Conservation (phyloP, 2,888 invertebrate species). For the Lithophane leautieri region DNA sequence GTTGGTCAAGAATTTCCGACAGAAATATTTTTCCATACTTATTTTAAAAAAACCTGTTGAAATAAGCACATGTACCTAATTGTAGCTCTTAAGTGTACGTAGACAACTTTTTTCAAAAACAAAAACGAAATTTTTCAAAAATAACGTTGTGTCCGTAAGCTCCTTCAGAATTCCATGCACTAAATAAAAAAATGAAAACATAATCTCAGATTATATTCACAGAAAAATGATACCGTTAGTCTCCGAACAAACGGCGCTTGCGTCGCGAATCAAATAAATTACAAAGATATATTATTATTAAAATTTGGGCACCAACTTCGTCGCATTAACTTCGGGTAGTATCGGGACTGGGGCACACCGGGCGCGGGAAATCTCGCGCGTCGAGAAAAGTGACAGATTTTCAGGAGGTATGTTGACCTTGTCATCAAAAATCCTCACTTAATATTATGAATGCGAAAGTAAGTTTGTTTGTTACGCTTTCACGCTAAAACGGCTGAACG, state of each 20-base stretch:
- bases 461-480: too few species aligned
- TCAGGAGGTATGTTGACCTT: background rate
- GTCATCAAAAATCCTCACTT: too few species aligned
- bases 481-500: too few species aligned
- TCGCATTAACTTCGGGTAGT: slow-evolving; percentile 82
- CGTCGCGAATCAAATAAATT: slow-evolving; percentile 87
- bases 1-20: background rate
- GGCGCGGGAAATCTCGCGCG: slow-evolving; percentile 36
- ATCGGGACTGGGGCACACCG: slow-evolving; percentile 69
- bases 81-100: background rate
- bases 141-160: background rate
- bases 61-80: background rate
- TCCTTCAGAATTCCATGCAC: background rate
- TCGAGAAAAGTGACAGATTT: background rate
- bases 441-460: too few species aligned
- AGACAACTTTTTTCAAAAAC: too few species aligned
- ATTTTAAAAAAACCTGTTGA: too few species aligned
- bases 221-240: slow-evolving; percentile 53
- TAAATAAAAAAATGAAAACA: slow-evolving; percentile 34
- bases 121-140: background rate
- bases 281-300: slow-evolving; percentile 90
- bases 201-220: slow-evolving; percentile 59
- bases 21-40: too few species aligned
- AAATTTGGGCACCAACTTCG: slow-evolving; percentile 88
- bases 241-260: slow-evolving; percentile 77